phyloP scores from a whole-genome alignment of 2,113 vertebrate genomes.

The Phyllopteryx taeniolatus region DNA sequence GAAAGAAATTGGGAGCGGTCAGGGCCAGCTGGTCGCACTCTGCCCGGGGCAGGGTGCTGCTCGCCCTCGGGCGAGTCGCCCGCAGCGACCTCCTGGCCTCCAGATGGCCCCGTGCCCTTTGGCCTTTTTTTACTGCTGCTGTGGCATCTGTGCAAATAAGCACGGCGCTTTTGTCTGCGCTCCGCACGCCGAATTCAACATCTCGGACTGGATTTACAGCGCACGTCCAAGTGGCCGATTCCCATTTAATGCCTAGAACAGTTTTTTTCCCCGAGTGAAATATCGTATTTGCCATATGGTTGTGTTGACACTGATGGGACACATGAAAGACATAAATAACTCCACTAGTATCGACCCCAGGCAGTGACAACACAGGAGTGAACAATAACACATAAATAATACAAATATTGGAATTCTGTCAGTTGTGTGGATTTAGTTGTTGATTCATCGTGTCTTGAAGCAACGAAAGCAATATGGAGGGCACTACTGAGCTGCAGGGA shows the following conservation, averaged over 20 bases:
- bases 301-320: background rate
- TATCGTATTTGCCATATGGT: background rate
- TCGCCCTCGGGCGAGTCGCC: conserved; percentile 49
- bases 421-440: background rate
- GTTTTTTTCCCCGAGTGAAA: background rate
- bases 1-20: conserved; percentile 55
- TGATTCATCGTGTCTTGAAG: background rate
- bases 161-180: conserved; percentile 67
- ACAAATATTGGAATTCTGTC: background rate
- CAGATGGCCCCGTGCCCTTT: conserved; percentile 72
- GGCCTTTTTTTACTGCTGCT: conserved; percentile 62
- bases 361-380: background rate
- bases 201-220: background rate
- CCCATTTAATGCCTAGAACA: background rate
- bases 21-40: conserved; percentile 66
- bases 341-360: background rate
- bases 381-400: background rate
- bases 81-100: conserved; percentile 62
- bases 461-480: background rate
- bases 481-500: background rate
- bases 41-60: conserved; percentile 52
- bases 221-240: background rate
- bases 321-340: no score
- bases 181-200: conserved; percentile 42
- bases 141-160: conserved; percentile 74